Percentiles rank a stretch among this genome's conserved stretches.
These are phyloP conservation scores for Cyprinodon tularosa DNA, from an alignment of 2,113 vertebrate species.

Conservation along the genomic window DNA sequence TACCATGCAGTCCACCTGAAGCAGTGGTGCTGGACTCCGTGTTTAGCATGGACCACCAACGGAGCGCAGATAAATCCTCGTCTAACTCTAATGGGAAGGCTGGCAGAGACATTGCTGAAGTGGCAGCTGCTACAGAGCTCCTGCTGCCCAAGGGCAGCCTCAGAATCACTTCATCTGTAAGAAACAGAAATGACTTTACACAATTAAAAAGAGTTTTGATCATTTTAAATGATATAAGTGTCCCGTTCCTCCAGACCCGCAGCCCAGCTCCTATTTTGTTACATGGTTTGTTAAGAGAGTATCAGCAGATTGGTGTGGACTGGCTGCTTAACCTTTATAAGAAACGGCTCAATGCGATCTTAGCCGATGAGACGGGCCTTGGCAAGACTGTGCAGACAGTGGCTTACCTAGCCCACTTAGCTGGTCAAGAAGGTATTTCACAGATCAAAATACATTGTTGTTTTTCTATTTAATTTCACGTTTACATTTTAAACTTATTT, in stretches of 20 bases:
- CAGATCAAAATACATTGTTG: not conserved
- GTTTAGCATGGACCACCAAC: constrained; percentile 87
- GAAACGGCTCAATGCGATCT: constrained; percentile 90
- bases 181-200: constrained; percentile 6
- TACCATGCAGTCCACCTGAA: constrained; percentile 78
- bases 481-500: not conserved
- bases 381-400: constrained; percentile 93
- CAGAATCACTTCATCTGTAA: constrained; percentile 85
- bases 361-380: constrained; percentile 89
- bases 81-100: constrained; percentile 78
- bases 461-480: not conserved
- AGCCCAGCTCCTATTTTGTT: constrained; percentile 83
- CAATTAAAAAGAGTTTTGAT: not conserved
- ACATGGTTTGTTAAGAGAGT: constrained; percentile 88
- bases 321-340: constrained; percentile 89
- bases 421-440: constrained; percentile 86
- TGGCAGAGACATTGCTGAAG: constrained; percentile 87
- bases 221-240: not conserved
- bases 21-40: constrained; percentile 89
- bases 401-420: constrained; percentile 91
- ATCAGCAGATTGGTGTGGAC: constrained; percentile 91
- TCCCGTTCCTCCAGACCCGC: constrained; percentile 73
- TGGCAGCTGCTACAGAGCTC: constrained; percentile 87
- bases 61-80: constrained; percentile 77
- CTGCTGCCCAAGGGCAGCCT: constrained; percentile 90